These are phyloP conservation scores for Oophaga pumilio DNA, from an alignment of 2,113 vertebrate species.

Conservation along the genomic window DNA sequence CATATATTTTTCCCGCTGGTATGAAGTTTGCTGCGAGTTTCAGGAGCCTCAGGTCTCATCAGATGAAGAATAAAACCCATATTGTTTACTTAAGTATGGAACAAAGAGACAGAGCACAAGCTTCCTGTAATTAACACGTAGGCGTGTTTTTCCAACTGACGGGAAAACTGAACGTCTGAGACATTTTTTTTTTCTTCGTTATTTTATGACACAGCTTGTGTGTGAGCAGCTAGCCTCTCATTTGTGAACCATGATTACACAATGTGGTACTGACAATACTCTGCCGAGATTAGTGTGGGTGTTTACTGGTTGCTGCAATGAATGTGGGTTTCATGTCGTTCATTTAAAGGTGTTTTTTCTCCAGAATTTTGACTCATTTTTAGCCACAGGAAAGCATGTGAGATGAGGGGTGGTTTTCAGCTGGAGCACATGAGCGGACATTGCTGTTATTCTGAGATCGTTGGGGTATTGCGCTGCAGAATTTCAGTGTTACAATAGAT, in stretches of 20 bases:
- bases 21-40: conserved; percentile 60
- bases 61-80: conserved; percentile 77
- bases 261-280: conserved; percentile 77
- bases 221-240: conserved; percentile 74
- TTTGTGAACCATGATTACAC: conserved; percentile 81
- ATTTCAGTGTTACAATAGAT: not conserved
- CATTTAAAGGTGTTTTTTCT: conserved; percentile 69
- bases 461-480: not conserved
- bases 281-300: conserved; percentile 70
- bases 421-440: not conserved
- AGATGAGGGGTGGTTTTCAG: not conserved
- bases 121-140: conserved; percentile 86
- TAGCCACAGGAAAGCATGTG: not conserved
- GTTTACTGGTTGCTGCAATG: conserved; percentile 72
- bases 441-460: not conserved
- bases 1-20: not conserved
- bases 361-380: conserved; percentile 58
- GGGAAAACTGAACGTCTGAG: conserved; percentile 75
- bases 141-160: conserved; percentile 80
- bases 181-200: conserved; percentile 5
- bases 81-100: conserved; percentile 77
- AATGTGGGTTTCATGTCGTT: conserved; percentile 74
- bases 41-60: conserved; percentile 80
- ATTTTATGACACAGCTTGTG: conserved; percentile 75
- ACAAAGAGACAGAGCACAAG: conserved; percentile 73